phyloP scores from a whole-genome alignment of 2,113 vertebrate genomes.

The Hyla sarda region DNA sequence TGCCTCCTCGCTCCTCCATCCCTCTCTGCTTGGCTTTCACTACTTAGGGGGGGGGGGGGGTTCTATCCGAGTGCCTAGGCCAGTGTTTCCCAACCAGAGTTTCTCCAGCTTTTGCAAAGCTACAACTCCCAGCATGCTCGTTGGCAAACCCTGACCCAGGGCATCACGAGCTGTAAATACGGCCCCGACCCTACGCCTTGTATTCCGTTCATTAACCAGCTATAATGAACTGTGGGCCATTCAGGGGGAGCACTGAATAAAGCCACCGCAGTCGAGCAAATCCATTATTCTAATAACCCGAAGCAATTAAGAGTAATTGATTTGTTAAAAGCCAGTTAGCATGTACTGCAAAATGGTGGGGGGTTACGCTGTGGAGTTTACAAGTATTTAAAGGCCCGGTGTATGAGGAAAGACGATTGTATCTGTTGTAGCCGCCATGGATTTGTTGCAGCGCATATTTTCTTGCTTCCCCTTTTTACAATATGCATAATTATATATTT shows the following conservation, averaged over 20 bases:
- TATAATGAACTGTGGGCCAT: neutral
- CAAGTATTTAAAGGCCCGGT: slow-evolving; percentile 24
- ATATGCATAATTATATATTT: neutral
- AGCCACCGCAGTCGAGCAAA: slow-evolving; percentile 41
- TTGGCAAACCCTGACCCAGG: too few relatives aligned
- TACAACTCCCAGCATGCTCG: too few relatives aligned
- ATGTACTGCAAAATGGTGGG: slow-evolving; percentile 25
- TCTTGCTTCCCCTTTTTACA: neutral
- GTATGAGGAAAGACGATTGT: neutral
- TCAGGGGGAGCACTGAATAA: slow-evolving; percentile 30
- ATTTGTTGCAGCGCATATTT: neutral
- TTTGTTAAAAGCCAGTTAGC: slow-evolving; percentile 52
- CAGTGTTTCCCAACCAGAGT: too few relatives aligned
- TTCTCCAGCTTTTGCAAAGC: too few relatives aligned
- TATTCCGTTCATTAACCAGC: neutral
- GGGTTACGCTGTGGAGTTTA: slow-evolving; percentile 10
- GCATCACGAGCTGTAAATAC: too few relatives aligned
- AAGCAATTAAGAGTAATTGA: slow-evolving; percentile 49
- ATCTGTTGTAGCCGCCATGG: neutral
- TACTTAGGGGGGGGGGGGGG: too few relatives aligned
- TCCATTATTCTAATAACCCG: slow-evolving; percentile 55
- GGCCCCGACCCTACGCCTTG: too few relatives aligned
- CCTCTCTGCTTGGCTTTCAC: too few relatives aligned
- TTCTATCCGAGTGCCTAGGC: too few relatives aligned
- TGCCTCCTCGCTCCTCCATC: too few relatives aligned